Conservation (phyloP, 2,113 vertebrate species). For the Callipepla squamata region DNA sequence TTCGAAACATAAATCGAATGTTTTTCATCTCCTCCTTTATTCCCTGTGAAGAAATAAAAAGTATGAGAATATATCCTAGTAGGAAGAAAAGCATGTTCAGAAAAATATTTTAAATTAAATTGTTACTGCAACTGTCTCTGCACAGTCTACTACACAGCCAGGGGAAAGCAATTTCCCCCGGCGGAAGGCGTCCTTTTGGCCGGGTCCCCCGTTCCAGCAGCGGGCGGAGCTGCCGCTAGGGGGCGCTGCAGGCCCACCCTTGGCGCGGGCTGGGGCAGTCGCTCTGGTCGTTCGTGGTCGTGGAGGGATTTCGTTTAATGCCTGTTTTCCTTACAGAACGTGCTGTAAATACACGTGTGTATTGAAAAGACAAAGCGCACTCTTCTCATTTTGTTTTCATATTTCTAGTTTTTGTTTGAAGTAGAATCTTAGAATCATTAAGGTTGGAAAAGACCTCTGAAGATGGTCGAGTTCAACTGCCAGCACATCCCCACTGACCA, state of each 20-base stretch:
- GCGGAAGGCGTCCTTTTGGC: background rate
- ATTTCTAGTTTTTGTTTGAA: background rate
- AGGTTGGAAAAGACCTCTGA: too few species aligned
- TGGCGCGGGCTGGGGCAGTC: background rate
- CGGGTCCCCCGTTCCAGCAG: background rate
- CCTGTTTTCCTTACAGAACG: background rate
- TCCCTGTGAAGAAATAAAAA: background rate
- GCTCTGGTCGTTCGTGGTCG: too few species aligned
- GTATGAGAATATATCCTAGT: background rate
- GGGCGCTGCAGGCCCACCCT: constrained; percentile 54
- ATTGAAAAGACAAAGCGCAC: background rate
- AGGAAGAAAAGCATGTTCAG: background rate
- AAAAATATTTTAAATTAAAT: background rate
- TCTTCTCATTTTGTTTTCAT: background rate
- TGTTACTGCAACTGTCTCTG: background rate
- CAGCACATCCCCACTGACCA: too few species aligned
- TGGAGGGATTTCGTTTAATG: too few species aligned
- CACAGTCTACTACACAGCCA: too few species aligned
- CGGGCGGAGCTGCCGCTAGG: constrained; percentile 60
- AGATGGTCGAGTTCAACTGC: too few species aligned
- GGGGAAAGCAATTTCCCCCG: background rate
- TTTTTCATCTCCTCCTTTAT: background rate
- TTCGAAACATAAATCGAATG: background rate
- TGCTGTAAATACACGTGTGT: background rate
- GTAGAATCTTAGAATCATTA: too few species aligned